Conservation (phyloP, 2,113 vertebrate species). For the Oenanthe oenanthe region DNA sequence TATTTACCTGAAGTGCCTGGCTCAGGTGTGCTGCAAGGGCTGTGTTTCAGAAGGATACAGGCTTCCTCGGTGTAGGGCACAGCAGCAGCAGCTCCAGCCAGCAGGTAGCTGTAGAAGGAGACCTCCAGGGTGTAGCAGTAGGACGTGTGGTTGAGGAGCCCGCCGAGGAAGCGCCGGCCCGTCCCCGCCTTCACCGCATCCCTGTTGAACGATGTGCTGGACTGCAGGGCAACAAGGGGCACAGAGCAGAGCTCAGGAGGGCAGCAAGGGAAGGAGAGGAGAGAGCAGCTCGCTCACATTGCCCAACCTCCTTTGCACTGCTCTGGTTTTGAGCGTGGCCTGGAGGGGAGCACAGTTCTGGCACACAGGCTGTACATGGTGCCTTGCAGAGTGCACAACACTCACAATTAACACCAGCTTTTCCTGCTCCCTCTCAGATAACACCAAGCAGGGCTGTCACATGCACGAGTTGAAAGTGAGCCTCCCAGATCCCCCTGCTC, state of each 20-base stretch:
- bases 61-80: conserved; percentile 95
- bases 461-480: background rate
- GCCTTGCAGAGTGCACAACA: background rate
- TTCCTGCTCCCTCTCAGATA: background rate
- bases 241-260: background rate
- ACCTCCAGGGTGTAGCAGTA: conserved; percentile 98
- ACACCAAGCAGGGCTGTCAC: background rate
- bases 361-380: background rate
- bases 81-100: conserved; percentile 77
- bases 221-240: conserved; percentile 74
- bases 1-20: conserved; percentile 64
- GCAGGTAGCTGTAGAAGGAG: conserved; percentile 96
- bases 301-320: background rate
- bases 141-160: conserved; percentile 91
- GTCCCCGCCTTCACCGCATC: conserved; percentile 97
- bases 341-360: background rate
- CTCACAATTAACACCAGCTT: background rate
- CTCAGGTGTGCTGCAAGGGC: background rate
- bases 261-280: background rate
- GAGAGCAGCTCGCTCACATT: background rate
- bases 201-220: conserved; percentile 93
- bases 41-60: conserved; percentile 89
- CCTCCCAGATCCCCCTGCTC: background rate
- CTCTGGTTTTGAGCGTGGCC: background rate
- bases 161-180: conserved; percentile 91